Evolutionary conservation across 2,113 vertebrate genomes (phyloP), one percentile per base, ranked within the genome.

Genomic region (Sinocyclocheilus anophthalmus): DNA sequence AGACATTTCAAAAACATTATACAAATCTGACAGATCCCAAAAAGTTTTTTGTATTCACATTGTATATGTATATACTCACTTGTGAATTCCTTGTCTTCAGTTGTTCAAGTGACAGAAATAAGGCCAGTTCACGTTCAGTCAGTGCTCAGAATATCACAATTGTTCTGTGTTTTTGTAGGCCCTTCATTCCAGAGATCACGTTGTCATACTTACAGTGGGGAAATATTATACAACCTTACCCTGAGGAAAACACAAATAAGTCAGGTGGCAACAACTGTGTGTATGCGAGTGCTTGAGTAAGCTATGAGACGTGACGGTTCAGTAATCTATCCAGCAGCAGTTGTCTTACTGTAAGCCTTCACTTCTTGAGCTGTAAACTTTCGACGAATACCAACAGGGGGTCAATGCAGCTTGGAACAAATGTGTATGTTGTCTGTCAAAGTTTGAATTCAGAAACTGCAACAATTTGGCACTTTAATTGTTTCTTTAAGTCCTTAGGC

Each of bases 281-380:
- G 0, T 37, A 14, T 39, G 30, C 10, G 18, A 39, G 20, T 61
- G 55, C 18, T 37, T 22, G 2, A 61, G 77, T 78, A 8, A 37
- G 76, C 14, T 79, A 22, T 79, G 9, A 80, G 55, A 80, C 26
- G 20, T 45, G 59, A 48, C 0, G 7, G 37, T 81, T 81, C 79
- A 67, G 59, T 67, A 26, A 42, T 67, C 79, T 16, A 48, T 13
- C 22, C 11, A 13, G 22, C 55, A 61, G 77, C 77, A 61, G 77
- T 61, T 39, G 33, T 61, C 33, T 61, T 42, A 42, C 33, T 79
- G 78, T 65, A 81, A 81, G 33, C 79, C 48, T 65, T 81, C 39
- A 48, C 59, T 65, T 67, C 37, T 65, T 48, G 37, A 80, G 24
- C 5, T 16, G 33, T 80, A 80, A 80, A 42, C 55, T 61, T 37